Conservation (phyloP, 1,140 invertebrate species). For the Nymphalis io region DNA sequence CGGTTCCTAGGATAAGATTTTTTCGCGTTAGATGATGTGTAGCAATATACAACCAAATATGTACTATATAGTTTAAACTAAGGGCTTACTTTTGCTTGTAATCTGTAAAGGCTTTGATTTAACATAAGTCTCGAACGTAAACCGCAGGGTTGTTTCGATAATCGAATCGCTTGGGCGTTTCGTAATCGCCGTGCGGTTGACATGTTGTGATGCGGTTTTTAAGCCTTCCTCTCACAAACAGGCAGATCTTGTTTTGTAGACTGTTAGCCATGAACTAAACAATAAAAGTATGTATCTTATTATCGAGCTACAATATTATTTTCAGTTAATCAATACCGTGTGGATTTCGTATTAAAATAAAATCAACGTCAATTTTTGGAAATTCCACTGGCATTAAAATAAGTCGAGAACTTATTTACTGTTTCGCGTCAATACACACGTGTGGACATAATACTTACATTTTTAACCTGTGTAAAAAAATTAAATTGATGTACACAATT, state of each 20-base stretch:
- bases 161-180: constrained; percentile 25
- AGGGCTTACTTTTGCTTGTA: neutral
- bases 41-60: neutral
- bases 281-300: neutral
- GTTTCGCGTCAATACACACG: no score
- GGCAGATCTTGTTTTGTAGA: neutral
- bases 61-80: neutral
- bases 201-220: constrained; percentile 1
- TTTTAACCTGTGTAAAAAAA: no score
- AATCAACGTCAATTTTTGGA: no score
- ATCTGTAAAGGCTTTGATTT: constrained; percentile 3
- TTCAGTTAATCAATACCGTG: no score
- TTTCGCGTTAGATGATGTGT: neutral
- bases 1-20: neutral
- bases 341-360: no score
- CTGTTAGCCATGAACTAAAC: neutral
- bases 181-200: constrained; percentile 26
- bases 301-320: no score
- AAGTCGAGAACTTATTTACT: no score
- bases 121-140: constrained; percentile 7
- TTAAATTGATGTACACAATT: no score
- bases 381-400: no score
- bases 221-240: neutral
- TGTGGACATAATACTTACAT: no score
- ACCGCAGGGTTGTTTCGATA: constrained; percentile 23